Base-by-base conservation (phyloP, 2,888 invertebrate genomes). In the Harpalus rufipes region DNA sequence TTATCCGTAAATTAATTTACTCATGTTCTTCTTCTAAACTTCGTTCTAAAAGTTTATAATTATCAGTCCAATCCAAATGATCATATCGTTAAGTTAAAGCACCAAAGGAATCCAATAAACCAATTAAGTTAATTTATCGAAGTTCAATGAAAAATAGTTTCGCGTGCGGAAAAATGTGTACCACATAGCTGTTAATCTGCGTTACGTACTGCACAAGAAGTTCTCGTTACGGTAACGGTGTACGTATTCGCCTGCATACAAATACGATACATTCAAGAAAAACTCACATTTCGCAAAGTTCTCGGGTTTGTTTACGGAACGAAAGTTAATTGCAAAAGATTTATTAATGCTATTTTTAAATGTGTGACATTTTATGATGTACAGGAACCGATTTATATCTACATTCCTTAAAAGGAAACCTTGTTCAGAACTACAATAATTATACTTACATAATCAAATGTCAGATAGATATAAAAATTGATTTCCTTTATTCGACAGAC, bases 171-270 rank as follows among this genome's bases (percentile, higher is more conserved):
- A 68, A 68, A 68, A 68, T 68, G 68, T 68, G 68, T 68, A 68
- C 68, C 68, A 68, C 68, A 68, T 68, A 68, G 68, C 68, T 68
- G 68, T 68, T 68, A 68, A 68, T 68, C 32, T 68, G 32, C 14
- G 68, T 68, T 39, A 74, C 74, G 16, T 74, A 51, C 44, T 12
- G 51, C 18, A 51, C 16, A 18, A 51, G 44, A 41, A 51, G 12
- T 72, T 72, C 72, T 72, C 12, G 72, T 72, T 72, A 72, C 72
- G 39, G 41, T 74, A 74, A 74, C 74, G 74, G 74, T 74, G 74
- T 74, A 74, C 41, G 51, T 25, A 16, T 21, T 14, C 14, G 51
- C 16, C 16, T 56, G 74, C 74, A 74, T 74, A 74, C 74, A 74
- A 74, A 74, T 74, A 74, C 32, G 32, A 74, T 74, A 74, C 32